phyloP scores from a whole-genome alignment of 2,888 invertebrate species.

The Campaea margaritaria region DNA sequence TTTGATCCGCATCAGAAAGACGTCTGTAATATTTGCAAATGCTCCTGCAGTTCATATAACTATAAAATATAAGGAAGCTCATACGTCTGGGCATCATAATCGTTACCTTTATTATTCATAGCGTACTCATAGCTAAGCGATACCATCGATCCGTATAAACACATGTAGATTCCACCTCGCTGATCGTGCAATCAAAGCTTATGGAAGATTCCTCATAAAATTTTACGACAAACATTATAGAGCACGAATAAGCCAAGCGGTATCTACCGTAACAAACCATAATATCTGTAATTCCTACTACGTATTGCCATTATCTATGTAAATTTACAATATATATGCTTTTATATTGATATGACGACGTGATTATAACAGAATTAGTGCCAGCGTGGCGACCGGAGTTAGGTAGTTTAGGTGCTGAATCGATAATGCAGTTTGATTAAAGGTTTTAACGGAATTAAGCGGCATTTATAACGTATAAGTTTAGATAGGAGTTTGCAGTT shows the following conservation, averaged over 20 bases:
- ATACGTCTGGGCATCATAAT: conserved; percentile 25
- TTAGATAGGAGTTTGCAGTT: conserved; percentile 44
- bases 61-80: conserved; percentile 27
- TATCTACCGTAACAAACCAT: conserved; percentile 58
- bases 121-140: conserved; percentile 21
- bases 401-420: conserved; percentile 29
- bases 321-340: conserved; percentile 50
- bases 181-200: conserved; percentile 65
- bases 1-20: background rate
- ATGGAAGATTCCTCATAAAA: conserved; percentile 72
- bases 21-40: background rate
- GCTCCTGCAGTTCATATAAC: conserved; percentile 5
- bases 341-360: conserved; percentile 36
- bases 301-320: conserved; percentile 45
- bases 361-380: conserved; percentile 42
- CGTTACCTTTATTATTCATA: conserved; percentile 32
- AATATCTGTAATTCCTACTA: conserved; percentile 59
- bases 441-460: conserved; percentile 42
- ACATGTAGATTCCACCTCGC: conserved; percentile 45
- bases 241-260: conserved; percentile 61
- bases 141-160: conserved; percentile 27
- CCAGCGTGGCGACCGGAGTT: conserved; percentile 20
- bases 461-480: conserved; percentile 48
- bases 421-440: conserved; percentile 34
- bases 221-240: conserved; percentile 70